Base-by-base conservation (phyloP, 2,113 vertebrate genomes). In the Hiodon tergisus region DNA sequence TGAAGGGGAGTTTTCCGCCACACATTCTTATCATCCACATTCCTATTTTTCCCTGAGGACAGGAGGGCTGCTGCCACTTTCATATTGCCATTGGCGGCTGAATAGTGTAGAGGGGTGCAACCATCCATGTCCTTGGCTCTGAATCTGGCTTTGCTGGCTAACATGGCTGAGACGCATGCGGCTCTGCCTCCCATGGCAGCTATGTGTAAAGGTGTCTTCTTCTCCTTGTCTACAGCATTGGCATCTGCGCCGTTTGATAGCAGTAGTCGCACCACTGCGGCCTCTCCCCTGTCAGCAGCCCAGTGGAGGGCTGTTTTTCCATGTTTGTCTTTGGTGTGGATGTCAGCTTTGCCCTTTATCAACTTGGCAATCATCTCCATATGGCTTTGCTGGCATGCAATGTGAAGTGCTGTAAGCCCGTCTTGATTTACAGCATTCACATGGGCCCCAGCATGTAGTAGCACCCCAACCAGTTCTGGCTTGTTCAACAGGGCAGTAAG, bases 1-100 rank as follows among this genome's bases (percentile, higher is more conserved):
- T 92, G 89, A 72, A 92, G 81, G 0, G 87, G 69, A 0, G 88
- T 94, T 83, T 90, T 93, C 79, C 92, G 92, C 89, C 87, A 92
- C 0, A 85, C 70, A 4, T 93, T 93, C 82, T 84, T 91, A 0
- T 92, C 86, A 0, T 91, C 81, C 10, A 87, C 80, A 4, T 86
- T 92, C 79, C 87, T 92, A n/a, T 84, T 86, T 60, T 81, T 87
- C 10, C 79, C 82, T 0, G 78, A 63, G 47, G 65, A 71, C 14
- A 91, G 72, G 50, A 92, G 89, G 13, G 72, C 72, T 70, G 85
- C 81, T 2, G 84, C 61, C 0, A 84, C 78, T 0, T 78, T 78
- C 2, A 17, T 3, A 10, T 90, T 82, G 17, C 93, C 90, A 14
- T 69, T 83, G 57, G 73, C 71, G 17, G 87, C 78, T 17, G 91